A percentile compares a stretch with the other conserved stretches of the same genome.
These are phyloP conservation scores for Pterophyllum scalare DNA, from an alignment of 2,113 vertebrate species.

Conservation along the genomic window DNA sequence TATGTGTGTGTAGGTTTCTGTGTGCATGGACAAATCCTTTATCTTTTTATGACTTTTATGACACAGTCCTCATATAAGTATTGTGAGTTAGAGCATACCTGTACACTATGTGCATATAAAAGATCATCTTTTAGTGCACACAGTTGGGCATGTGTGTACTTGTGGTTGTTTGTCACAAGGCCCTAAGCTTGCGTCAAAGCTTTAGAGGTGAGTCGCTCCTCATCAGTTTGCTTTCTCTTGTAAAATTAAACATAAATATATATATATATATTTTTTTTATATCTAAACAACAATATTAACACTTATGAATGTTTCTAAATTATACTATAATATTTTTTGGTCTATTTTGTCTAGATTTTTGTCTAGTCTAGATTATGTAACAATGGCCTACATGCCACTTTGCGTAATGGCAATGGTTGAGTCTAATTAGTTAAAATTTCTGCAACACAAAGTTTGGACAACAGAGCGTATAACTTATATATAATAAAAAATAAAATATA, in stretches of 20 bases:
- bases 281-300: not conserved
- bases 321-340: not conserved
- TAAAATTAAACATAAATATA: not conserved
- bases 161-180: slow-evolving; percentile 8
- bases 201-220: slow-evolving; percentile 17
- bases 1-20: slow-evolving; percentile 17
- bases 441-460: not conserved
- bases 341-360: not conserved
- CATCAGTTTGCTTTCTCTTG: not conserved
- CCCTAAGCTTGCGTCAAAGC: slow-evolving; percentile 8
- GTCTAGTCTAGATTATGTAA: slow-evolving; percentile 13
- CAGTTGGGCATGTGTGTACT: not conserved
- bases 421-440: not conserved
- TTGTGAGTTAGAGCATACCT: not conserved
- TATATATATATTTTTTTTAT: not conserved
- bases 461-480: not conserved
- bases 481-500: not conserved
- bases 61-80: not conserved
- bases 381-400: slow-evolving; percentile 6
- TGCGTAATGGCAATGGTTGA: too few species aligned
- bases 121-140: not conserved
- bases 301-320: not conserved
- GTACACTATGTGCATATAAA: not conserved
- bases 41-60: not conserved
- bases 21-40: slow-evolving; percentile 1